A percentile compares a stretch with the other conserved stretches of the same genome.
Evolutionary conservation across 1,140 invertebrate genomes (phyloP).

Genomic region (Pseudomyrmex gracilis): DNA sequence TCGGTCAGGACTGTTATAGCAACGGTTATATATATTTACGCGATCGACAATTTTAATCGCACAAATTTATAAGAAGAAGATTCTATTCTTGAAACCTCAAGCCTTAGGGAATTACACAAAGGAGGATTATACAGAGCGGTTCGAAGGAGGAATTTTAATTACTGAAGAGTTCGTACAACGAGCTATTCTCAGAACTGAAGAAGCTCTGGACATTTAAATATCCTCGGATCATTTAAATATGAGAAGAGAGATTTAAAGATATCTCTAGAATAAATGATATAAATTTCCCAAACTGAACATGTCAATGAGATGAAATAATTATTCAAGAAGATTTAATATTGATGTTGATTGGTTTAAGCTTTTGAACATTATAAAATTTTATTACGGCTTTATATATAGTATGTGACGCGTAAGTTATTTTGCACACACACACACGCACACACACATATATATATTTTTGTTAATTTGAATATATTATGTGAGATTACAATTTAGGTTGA

Average conservation of each 20-base stretch:
- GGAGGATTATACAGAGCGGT: neutral
- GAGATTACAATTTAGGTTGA: neutral
- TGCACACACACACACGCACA: too few species aligned
- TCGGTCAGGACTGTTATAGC: too few species aligned
- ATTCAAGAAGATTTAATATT: neutral
- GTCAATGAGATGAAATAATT: neutral
- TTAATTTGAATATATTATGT: neutral
- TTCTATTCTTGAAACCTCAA: too few species aligned
- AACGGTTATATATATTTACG: neutral
- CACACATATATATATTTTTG: neutral
- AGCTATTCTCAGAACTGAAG: neutral
- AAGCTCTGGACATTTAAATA: neutral
- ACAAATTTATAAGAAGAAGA: neutral
- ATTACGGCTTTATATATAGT: neutral
- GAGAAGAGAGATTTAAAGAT: neutral
- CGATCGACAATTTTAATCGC: neutral
- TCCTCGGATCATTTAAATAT: neutral
- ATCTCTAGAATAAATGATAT: neutral
- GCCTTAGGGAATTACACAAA: neutral
- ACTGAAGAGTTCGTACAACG: neutral
- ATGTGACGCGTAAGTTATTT: too few species aligned
- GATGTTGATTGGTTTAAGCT: neutral
- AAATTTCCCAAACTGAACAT: neutral
- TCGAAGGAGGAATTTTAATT: neutral
- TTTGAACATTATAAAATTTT: conserved; percentile 12